Evolutionary conservation across 2,113 vertebrate genomes (phyloP).

Genomic region (Platichthys flesus): DNA sequence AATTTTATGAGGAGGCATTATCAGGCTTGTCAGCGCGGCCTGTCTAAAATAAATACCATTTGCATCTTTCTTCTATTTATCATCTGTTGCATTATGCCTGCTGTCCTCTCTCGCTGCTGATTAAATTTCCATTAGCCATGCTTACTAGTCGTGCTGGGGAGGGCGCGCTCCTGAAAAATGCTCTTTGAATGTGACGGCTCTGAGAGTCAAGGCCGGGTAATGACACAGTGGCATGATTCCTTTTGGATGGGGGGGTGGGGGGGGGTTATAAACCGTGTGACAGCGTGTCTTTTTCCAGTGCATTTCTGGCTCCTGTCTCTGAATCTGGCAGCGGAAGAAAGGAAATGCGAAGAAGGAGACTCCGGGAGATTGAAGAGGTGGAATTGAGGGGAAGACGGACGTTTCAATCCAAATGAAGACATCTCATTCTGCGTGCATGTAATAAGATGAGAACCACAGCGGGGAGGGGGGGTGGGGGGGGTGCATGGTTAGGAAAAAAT

Average conservation of each 20-base stretch:
- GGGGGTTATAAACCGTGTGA: constrained; percentile 49
- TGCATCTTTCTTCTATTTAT: constrained; percentile 79
- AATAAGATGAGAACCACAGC: constrained; percentile 46
- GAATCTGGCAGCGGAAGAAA: constrained; percentile 51
- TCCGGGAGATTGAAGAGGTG: constrained; percentile 38
- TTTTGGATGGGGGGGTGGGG: background rate
- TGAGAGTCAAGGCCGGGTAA: constrained; percentile 69
- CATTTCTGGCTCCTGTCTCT: constrained; percentile 46
- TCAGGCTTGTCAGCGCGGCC: constrained; percentile 65
- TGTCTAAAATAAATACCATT: constrained; percentile 79
- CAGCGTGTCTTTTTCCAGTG: constrained; percentile 47
- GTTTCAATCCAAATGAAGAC: constrained; percentile 49
- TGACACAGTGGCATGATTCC: constrained; percentile 64
- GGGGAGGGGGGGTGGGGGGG: constrained; percentile 22
- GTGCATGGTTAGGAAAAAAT: constrained; percentile 2
- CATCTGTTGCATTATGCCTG: constrained; percentile 79
- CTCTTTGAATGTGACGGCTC: constrained; percentile 73
- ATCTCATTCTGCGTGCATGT: constrained; percentile 35
- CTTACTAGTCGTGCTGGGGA: constrained; percentile 67
- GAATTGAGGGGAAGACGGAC: constrained; percentile 35
- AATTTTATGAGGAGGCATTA: constrained; percentile 64
- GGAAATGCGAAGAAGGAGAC: constrained; percentile 56
- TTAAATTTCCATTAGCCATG: constrained; percentile 85
- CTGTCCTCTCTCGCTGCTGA: constrained; percentile 81
- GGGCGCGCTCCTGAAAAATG: constrained; percentile 72